Percentiles rank a stretch among this genome's conserved stretches.
These are phyloP conservation scores for Bellardia pandia DNA, from an alignment of 2,888 invertebrate species.

Conservation along the genomic window DNA sequence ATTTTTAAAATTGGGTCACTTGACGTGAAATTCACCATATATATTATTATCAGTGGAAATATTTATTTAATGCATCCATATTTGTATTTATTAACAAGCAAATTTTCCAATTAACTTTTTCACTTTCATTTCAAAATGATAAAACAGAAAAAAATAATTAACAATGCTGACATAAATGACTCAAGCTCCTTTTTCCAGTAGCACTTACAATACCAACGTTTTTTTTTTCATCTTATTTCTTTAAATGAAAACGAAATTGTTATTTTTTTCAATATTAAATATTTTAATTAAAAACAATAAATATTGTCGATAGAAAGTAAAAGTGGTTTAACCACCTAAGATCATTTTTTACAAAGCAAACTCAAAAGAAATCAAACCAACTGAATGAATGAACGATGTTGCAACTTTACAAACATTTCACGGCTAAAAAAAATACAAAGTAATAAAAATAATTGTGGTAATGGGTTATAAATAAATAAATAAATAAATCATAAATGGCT, in stretches of 20 bases:
- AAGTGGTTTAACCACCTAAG: slow-evolving; percentile 56
- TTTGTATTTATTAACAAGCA: background rate
- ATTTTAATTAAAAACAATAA: slow-evolving; percentile 41
- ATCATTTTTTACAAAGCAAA: background rate
- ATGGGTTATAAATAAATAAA: slow-evolving; percentile 36
- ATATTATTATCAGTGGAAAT: too few relatives aligned
- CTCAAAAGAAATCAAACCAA: slow-evolving; percentile 14
- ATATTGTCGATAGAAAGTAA: slow-evolving; percentile 65
- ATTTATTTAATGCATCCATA: background rate
- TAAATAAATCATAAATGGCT: slow-evolving; percentile 5
- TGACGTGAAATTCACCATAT: too few relatives aligned
- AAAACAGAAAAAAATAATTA: slow-evolving; percentile 21
- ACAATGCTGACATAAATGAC: slow-evolving; percentile 15
- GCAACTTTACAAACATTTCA: slow-evolving; percentile 17
- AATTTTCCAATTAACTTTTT: slow-evolving; percentile 57
- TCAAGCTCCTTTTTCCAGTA: slow-evolving; percentile 9
- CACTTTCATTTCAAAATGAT: slow-evolving; percentile 63
- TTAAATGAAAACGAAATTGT: slow-evolving; percentile 49
- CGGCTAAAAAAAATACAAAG: background rate
- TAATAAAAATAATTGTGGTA: slow-evolving; percentile 39
- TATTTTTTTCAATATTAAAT: slow-evolving; percentile 18
- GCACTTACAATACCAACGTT: background rate
- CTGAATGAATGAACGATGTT: slow-evolving; percentile 15
- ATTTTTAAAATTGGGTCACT: too few relatives aligned
- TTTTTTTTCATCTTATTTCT: slow-evolving; percentile 36